Percentiles rank a stretch among this genome's conserved stretches.
Evolutionary conservation across 2,113 vertebrate species (phyloP).

Genomic region (Heloderma charlesbogerti): DNA sequence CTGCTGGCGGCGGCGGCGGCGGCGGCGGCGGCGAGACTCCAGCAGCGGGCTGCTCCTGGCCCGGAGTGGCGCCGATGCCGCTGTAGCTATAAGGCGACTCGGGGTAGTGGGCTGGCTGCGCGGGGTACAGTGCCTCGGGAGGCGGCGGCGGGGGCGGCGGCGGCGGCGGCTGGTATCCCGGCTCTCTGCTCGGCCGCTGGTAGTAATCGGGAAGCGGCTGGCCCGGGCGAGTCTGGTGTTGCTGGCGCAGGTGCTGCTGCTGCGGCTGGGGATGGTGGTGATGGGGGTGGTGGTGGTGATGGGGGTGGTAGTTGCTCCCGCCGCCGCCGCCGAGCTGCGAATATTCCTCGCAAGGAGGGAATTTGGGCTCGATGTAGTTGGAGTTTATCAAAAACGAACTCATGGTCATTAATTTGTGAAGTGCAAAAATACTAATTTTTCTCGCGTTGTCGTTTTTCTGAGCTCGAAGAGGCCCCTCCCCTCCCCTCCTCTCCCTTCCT

Average conservation of each 20-base stretch:
- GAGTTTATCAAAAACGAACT: constrained; percentile 99
- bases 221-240: constrained; percentile 78
- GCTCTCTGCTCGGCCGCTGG: constrained; percentile 88
- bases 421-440: constrained; percentile 99
- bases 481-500: constrained; percentile 73
- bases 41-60: constrained; percentile 60
- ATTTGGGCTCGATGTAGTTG: constrained; percentile 98
- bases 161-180: constrained; percentile 81
- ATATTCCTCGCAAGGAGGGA: constrained; percentile 97
- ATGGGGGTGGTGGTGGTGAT: constrained; percentile 74
- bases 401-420: constrained; percentile 99
- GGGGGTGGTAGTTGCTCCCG: constrained; percentile 76
- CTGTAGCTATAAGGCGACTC: constrained; percentile 87
- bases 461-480: constrained; percentile 94
- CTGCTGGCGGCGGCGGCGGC: constrained; percentile 50
- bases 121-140: constrained; percentile 84
- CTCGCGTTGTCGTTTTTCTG: constrained; percentile 99
- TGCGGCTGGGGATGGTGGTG: constrained; percentile 48
- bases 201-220: constrained; percentile 83
- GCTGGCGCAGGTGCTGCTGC: constrained; percentile 61
- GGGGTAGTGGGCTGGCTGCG: constrained; percentile 83
- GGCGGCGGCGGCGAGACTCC: constrained; percentile 63
- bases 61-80: constrained; percentile 58
- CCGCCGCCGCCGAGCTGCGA: constrained; percentile 90
- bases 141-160: constrained; percentile 69